These are phyloP conservation scores for Gadopsis bispinosus DNA, from an alignment of 2,797 vertebrate species.

Conservation along the genomic window DNA sequence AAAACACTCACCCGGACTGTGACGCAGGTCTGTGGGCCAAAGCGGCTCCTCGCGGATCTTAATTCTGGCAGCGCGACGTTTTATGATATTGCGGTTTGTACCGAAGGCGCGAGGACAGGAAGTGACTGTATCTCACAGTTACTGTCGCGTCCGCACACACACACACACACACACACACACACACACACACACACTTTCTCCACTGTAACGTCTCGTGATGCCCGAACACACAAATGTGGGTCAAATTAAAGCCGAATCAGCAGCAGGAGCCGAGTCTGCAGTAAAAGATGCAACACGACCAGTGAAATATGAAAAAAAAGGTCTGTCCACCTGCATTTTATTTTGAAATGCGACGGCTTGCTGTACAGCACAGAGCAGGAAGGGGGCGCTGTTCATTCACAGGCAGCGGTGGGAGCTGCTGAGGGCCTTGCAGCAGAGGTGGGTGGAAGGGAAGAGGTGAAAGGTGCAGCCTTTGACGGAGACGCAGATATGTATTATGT, in stretches of 20 bases:
- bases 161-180: constrained; percentile 16
- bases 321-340: constrained; percentile 27
- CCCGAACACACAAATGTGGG: constrained; percentile 42
- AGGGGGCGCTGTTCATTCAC: constrained; percentile 5
- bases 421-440: background rate
- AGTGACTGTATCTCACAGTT: constrained; percentile 10
- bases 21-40: constrained; percentile 41
- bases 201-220: background rate
- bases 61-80: constrained; percentile 1
- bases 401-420: background rate
- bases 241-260: constrained; percentile 55
- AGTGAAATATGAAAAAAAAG: too few relatives aligned
- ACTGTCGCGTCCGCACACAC: background rate
- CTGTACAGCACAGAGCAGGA: background rate
- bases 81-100: constrained; percentile 24
- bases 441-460: background rate
- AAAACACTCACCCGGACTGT: constrained; percentile 54
- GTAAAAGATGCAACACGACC: too few relatives aligned
- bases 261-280: background rate
- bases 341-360: constrained; percentile 18
- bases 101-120: constrained; percentile 49
- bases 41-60: constrained; percentile 35
- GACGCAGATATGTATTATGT: too few relatives aligned
- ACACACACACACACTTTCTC: background rate
- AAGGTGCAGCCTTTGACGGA: too few relatives aligned